phyloP scores from a whole-genome alignment of 2,888 invertebrate species.

The Chymomyza fuscimana region DNA sequence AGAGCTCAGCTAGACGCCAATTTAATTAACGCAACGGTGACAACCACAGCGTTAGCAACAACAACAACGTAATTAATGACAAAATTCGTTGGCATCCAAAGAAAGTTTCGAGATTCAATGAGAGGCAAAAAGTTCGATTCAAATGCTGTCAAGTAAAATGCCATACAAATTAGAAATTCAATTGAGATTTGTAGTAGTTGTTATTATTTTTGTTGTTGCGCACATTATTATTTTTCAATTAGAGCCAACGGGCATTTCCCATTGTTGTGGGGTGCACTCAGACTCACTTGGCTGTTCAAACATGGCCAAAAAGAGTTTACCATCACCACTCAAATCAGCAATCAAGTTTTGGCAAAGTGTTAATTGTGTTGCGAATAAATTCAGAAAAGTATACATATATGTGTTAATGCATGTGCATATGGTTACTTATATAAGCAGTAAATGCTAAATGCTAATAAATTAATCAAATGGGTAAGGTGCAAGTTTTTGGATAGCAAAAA shows the following conservation, averaged over 20 bases:
- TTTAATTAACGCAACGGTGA: not conserved
- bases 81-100: not conserved
- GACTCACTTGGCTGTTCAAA: not conserved
- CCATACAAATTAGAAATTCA: constrained; percentile 1
- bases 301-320: not conserved
- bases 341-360: not conserved
- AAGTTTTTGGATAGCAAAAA: too few relatives aligned
- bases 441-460: too few relatives aligned
- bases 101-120: not conserved
- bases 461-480: too few relatives aligned
- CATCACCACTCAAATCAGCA: not conserved
- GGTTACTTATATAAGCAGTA: too few relatives aligned
- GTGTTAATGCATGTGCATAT: too few relatives aligned
- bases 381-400: not conserved
- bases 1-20: not conserved
- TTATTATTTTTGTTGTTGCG: not conserved
- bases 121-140: not conserved
- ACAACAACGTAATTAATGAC: not conserved
- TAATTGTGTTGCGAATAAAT: not conserved
- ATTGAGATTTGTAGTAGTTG: not conserved
- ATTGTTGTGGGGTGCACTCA: not conserved
- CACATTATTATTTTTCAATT: not conserved
- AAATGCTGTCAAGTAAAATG: constrained; percentile 1
- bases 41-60: not conserved
- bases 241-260: not conserved